Evolutionary conservation across 1,140 invertebrate genomes (phyloP).

Genomic region (Eumaeus atala): DNA sequence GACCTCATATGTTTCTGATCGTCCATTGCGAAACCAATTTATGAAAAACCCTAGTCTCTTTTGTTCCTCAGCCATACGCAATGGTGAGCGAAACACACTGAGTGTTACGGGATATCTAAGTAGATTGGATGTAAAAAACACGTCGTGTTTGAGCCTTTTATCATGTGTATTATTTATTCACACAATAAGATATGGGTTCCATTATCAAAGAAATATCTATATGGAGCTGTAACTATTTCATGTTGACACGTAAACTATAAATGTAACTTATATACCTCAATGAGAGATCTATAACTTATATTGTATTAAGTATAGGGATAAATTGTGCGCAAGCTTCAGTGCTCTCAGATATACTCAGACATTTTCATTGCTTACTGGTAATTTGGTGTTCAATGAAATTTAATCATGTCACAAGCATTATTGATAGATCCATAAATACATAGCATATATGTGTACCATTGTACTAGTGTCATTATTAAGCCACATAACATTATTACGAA

Average conservation of each 20-base stretch:
- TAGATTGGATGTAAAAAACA: constrained; percentile 41
- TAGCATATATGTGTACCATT: no score
- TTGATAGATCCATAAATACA: no score
- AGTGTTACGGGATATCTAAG: constrained; percentile 32
- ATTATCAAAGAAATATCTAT: constrained; percentile 25
- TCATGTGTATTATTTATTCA: constrained; percentile 58
- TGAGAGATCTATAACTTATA: no score
- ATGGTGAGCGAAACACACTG: constrained; percentile 25
- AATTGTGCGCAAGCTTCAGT: no score
- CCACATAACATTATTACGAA: no score
- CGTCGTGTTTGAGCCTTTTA: constrained; percentile 42
- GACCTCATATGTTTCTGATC: constrained; percentile 44
- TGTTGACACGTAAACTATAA: not conserved
- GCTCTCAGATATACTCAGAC: no score
- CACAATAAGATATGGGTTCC: constrained; percentile 43
- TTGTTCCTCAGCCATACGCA: constrained; percentile 17
- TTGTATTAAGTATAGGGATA: no score
- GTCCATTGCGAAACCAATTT: constrained; percentile 32
- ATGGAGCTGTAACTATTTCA: constrained; percentile 24
- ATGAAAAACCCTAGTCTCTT: constrained; percentile 25
- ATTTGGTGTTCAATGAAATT: no score
- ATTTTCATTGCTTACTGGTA: no score
- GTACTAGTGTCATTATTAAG: no score
- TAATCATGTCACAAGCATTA: no score
- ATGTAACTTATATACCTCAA: no score